Base-by-base conservation (phyloP, 1,140 invertebrate genomes). In the Micrasema longulum region DNA sequence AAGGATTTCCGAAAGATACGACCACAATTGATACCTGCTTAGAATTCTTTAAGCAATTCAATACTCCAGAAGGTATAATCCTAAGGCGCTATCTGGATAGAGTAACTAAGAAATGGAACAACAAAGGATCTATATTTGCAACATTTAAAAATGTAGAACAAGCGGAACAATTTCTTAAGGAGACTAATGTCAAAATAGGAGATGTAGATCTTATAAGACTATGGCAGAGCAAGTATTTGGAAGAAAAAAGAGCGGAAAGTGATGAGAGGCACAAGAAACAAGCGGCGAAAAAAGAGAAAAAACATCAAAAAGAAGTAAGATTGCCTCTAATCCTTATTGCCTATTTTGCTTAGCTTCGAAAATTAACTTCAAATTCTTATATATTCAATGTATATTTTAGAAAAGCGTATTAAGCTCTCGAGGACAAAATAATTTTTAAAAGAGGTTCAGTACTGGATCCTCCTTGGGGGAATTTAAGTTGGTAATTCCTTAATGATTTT, bases 121-220 rank as follows among this genome's bases (percentile, higher is more conserved):
- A 96, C 78, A 95, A 98, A 85, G 96, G 96, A 45, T 97, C 96
- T 6, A 89, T 96, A 55, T 97, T 97, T 85, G 88, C 92, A 18
- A 91, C 92, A 1, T 98, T 97, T 78, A 88, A 89, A 76, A 92
- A 88, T 26, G 84, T 89, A 57, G 93, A 95, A 60, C 87, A 89
- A 78, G 82, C 82, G 10, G 77, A 80, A 63, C 87, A 85, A 71
- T 87, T 88, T 73, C 79, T 95, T 62, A 86, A 87, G 16, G 77
- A 81, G 45, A 88, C 91, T 74, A 85, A 84, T 31, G 76, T 95
- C 0, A 92, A 94, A 79, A 95, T 90, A 81, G 86, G 89, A 20
- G 93, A 93, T 1, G 88, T 81, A 1, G 89, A 91, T 66, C 81
- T 96, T 31, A 82, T 92, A 5, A 87, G 86, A 67, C 90, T 91